These are phyloP conservation scores for Phrixothrix hirtus DNA, from an alignment of 2,888 invertebrate genomes.

Conservation along the genomic window DNA sequence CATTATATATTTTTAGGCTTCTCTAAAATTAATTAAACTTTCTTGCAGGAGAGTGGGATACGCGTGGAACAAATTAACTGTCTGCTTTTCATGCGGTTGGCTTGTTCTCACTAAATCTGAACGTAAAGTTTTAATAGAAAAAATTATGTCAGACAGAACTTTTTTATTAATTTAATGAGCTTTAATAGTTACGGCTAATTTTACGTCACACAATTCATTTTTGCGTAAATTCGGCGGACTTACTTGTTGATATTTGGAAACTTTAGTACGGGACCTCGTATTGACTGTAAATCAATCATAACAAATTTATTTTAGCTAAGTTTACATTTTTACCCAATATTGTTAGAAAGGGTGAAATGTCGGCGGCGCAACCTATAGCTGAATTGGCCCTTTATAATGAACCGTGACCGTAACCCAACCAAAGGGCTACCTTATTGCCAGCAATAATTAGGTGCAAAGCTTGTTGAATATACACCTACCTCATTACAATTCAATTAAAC, in stretches of 20 bases:
- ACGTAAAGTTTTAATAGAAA: conserved; percentile 8
- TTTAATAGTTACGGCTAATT: too few relatives aligned
- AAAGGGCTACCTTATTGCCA: background rate
- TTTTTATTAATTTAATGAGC: background rate
- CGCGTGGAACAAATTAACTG: conserved; percentile 17
- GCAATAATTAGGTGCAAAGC: background rate
- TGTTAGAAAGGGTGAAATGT: too few relatives aligned
- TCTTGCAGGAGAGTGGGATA: conserved; percentile 8
- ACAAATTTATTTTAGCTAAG: too few relatives aligned
- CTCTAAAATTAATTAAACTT: conserved; percentile 17
- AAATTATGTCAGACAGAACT: background rate
- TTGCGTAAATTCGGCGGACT: background rate
- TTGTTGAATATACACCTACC: background rate
- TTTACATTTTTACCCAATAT: too few relatives aligned
- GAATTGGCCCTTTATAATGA: background rate
- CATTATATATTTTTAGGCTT: conserved; percentile 12
- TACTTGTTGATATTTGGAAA: background rate
- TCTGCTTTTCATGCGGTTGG: conserved; percentile 14
- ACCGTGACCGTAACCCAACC: background rate
- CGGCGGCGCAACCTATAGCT: background rate
- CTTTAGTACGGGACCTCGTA: too few relatives aligned
- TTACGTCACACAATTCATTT: too few relatives aligned
- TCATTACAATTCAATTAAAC: too few relatives aligned
- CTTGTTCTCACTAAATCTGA: conserved; percentile 9
- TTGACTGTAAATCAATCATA: too few relatives aligned